Evolutionary conservation across 2,888 invertebrate genomes (phyloP).

Genomic region (Latrodectus hesperus): DNA sequence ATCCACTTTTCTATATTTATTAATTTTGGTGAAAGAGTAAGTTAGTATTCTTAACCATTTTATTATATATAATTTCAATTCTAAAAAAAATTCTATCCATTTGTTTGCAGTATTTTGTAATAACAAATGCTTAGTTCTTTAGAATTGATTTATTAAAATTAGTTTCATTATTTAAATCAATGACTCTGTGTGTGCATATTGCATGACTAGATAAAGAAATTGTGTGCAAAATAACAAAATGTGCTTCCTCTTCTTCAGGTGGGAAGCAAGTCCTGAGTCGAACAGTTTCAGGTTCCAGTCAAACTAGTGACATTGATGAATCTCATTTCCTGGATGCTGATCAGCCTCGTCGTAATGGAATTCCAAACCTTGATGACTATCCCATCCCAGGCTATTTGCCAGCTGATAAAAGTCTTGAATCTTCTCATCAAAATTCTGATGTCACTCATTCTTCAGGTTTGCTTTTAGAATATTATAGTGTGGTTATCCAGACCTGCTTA

Average conservation of each 20-base stretch:
- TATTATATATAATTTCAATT: background rate
- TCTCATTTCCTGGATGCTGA: conserved; percentile 32
- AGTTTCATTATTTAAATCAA: background rate
- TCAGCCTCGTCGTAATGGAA: conserved; percentile 35
- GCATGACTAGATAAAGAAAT: no score
- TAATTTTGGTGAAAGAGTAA: no score
- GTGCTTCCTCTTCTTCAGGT: conserved; percentile 7
- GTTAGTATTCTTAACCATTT: no score
- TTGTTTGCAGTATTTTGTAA: background rate
- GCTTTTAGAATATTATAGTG: background rate
- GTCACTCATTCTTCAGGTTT: conserved; percentile 66
- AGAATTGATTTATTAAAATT: background rate
- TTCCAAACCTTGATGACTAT: conserved; percentile 48
- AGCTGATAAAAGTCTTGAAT: conserved; percentile 47
- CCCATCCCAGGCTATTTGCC: conserved; percentile 59
- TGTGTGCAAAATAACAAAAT: no score
- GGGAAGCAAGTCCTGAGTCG: conserved; percentile 54
- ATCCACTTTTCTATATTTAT: no score
- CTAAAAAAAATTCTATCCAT: background rate
- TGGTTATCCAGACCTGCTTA: no score
- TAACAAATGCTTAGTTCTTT: background rate
- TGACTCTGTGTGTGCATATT: no score
- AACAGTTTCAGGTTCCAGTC: conserved; percentile 63
- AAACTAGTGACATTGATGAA: conserved; percentile 62
- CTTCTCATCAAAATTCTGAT: conserved; percentile 62